A percentile compares a stretch with the other conserved stretches of the same genome.
Conservation (phyloP, 2,113 vertebrate genomes). For the Callaeas wilsoni region DNA sequence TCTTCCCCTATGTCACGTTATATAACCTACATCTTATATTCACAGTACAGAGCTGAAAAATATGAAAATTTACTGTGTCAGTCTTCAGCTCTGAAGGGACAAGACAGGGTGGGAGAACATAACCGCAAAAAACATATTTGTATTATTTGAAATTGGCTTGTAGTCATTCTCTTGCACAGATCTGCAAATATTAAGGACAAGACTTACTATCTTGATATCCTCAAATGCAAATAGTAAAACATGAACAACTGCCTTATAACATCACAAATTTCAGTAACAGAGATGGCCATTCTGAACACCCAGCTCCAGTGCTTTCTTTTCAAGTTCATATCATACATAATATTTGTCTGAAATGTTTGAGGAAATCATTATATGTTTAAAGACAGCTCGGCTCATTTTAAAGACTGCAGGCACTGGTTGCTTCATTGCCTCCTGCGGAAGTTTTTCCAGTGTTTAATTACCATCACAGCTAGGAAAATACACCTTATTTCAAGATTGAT, state of each 20-base stretch:
- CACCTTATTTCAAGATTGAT: background rate
- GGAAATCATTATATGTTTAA: background rate
- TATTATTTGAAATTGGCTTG: background rate
- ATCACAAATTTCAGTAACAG: background rate
- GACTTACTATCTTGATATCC: background rate
- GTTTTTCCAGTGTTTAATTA: background rate
- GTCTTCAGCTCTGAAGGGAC: background rate
- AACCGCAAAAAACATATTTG: background rate
- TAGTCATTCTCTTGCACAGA: background rate
- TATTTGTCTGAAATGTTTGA: background rate
- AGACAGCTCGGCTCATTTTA: background rate
- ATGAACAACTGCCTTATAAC: background rate
- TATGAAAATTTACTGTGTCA: background rate
- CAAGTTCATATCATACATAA: background rate
- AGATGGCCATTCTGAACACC: background rate
- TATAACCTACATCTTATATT: background rate
- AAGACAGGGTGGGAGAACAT: background rate
- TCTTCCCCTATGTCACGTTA: fast-evolving
- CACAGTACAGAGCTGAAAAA: background rate
- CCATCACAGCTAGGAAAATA: background rate
- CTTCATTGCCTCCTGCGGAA: background rate
- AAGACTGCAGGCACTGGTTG: background rate
- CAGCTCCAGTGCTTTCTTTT: background rate
- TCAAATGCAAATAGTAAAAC: background rate
- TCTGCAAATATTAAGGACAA: background rate